These are phyloP conservation scores for Dioctria linearis DNA, from an alignment of 2,888 invertebrate genomes.

Conservation along the genomic window DNA sequence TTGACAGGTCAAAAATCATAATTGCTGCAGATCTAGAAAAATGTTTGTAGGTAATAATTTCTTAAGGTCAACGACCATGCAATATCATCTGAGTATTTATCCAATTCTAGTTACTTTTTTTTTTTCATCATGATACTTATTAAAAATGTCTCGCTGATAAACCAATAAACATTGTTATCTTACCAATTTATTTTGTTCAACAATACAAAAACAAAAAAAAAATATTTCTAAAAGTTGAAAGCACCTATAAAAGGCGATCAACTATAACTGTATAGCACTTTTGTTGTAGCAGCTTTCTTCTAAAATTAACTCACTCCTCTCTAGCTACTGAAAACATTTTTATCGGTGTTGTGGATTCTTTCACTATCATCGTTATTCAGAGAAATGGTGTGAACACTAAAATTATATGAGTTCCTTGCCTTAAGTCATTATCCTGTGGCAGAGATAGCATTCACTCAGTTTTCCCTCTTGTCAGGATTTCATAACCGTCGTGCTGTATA, in stretches of 20 bases:
- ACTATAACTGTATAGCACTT: neutral
- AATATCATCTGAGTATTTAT: too few relatives aligned
- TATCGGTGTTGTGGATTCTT: neutral
- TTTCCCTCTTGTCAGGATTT: neutral
- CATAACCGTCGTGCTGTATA: neutral
- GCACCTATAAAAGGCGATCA: neutral
- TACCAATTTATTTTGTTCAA: too few relatives aligned
- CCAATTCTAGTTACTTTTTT: too few relatives aligned
- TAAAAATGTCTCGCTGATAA: too few relatives aligned
- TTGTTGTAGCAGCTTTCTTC: neutral
- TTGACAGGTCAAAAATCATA: too few relatives aligned
- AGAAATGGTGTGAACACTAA: constrained; percentile 25
- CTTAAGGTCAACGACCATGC: too few relatives aligned
- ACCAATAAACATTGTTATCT: too few relatives aligned
- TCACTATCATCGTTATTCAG: constrained; percentile 21
- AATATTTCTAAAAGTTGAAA: neutral
- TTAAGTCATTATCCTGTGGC: neutral
- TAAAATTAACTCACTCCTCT: neutral
- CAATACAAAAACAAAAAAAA: too few relatives aligned
- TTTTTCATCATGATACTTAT: too few relatives aligned
- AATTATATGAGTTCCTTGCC: constrained; percentile 13
- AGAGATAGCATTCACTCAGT: neutral
- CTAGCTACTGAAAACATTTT: constrained; percentile 12
- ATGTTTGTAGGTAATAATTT: too few relatives aligned
- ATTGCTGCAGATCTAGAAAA: too few relatives aligned